Evolutionary conservation across 1,140 invertebrate species (phyloP).

Genomic region (Drosophila biarmipes): DNA sequence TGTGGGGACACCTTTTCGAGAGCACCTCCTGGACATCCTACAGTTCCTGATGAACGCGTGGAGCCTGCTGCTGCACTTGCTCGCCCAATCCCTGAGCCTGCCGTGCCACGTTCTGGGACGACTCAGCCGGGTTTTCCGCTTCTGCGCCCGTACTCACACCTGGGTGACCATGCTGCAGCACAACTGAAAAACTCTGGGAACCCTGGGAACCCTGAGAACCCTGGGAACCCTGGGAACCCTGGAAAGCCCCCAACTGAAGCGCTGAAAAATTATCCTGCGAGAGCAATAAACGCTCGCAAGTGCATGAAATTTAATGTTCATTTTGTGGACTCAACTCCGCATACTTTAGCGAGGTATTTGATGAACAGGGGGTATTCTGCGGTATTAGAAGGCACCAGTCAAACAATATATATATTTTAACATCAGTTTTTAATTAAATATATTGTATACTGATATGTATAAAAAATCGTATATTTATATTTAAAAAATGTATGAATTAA

Average conservation of each 20-base stretch:
- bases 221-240: neutral
- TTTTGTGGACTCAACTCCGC: conserved; percentile 32
- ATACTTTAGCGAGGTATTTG: conserved; percentile 18
- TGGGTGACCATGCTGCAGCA: conserved; percentile 27
- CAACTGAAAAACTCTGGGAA: neutral
- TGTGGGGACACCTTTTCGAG: neutral
- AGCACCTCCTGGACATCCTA: neutral
- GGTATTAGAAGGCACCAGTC: neutral
- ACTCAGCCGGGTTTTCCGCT: conserved; percentile 2
- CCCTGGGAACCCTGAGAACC: neutral
- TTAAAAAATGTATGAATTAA: too few species aligned
- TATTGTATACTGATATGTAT: too few species aligned
- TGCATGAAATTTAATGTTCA: conserved; percentile 68
- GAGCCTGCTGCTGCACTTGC: neutral
- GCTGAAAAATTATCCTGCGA: conserved; percentile 58
- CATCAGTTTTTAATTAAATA: too few species aligned
- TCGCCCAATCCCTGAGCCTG: neutral
- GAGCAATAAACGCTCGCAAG: conserved; percentile 61
- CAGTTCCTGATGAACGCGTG: neutral
- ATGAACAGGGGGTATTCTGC: neutral
- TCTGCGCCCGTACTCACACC: conserved; percentile 17
- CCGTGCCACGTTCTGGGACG: neutral
- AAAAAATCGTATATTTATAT: too few species aligned
- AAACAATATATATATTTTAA: too few species aligned
- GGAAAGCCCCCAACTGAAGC: neutral